Evolutionary conservation across 2,113 vertebrate species (phyloP).

Genomic region (Atractosteus spatula): DNA sequence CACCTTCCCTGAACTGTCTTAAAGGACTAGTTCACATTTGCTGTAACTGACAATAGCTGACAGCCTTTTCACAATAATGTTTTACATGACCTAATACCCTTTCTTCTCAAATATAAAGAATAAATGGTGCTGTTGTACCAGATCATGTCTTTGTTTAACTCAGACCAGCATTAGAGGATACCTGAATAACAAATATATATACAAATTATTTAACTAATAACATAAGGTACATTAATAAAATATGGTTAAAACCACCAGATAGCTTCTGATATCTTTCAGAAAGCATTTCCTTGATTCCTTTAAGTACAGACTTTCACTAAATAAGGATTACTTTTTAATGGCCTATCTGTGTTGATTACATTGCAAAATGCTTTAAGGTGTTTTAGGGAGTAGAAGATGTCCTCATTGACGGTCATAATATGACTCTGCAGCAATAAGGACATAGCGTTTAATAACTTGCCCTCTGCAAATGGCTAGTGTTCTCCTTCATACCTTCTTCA

Average conservation of each 20-base stretch:
- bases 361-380: background rate
- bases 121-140: too few relatives aligned
- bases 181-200: too few relatives aligned
- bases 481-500: background rate
- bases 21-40: constrained; percentile 22
- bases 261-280: too few relatives aligned
- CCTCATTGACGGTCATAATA: background rate
- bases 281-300: too few relatives aligned
- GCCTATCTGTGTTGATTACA: background rate
- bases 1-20: constrained; percentile 12
- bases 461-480: constrained; percentile 14
- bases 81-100: constrained; percentile 1
- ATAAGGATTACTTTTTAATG: too few relatives aligned
- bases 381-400: background rate
- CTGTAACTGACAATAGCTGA: constrained; percentile 5
- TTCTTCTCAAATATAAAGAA: background rate
- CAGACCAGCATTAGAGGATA: too few relatives aligned
- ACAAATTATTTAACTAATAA: too few relatives aligned
- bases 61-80: constrained; percentile 6
- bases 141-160: too few relatives aligned
- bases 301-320: too few relatives aligned
- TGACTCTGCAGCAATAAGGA: background rate
- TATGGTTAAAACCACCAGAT: too few relatives aligned
- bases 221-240: too few relatives aligned
- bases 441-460: constrained; percentile 9